phyloP scores from a whole-genome alignment of 2,113 vertebrate species.

The Sitta europaea region DNA sequence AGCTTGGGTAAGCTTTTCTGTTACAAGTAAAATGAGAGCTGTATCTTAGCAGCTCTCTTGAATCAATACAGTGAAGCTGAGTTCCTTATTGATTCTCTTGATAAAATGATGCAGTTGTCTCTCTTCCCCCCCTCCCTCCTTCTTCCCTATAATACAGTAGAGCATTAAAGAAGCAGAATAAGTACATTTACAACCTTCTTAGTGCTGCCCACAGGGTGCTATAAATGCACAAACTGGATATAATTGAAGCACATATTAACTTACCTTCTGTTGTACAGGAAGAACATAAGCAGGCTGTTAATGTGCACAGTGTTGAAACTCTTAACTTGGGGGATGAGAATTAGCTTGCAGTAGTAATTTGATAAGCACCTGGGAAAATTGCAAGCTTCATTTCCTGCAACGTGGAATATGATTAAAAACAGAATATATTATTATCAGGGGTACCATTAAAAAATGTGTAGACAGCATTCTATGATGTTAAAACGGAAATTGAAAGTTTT shows the following conservation, averaged over 20 bases:
- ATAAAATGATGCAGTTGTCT: constrained; percentile 40
- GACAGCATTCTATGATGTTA: constrained; percentile 89
- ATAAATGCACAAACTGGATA: constrained; percentile 89
- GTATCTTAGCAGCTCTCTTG: not conserved
- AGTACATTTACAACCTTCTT: constrained; percentile 74
- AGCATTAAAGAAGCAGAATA: constrained; percentile 71
- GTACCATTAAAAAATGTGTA: constrained; percentile 97
- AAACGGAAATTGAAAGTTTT: constrained; percentile 94
- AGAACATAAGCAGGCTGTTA: constrained; percentile 83
- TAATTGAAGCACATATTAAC: constrained; percentile 91
- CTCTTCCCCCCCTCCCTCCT: not conserved
- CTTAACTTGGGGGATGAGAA: constrained; percentile 86
- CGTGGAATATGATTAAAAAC: constrained; percentile 96
- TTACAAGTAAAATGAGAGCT: not conserved
- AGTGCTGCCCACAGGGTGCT: constrained; percentile 76
- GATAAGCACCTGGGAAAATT: constrained; percentile 91
- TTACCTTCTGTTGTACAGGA: constrained; percentile 89
- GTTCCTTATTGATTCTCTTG: constrained; percentile 51
- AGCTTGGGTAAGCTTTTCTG: not conserved
- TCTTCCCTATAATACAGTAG: constrained; percentile 50
- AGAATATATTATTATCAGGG: constrained; percentile 95
- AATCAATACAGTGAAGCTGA: constrained; percentile 42
- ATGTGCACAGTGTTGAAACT: constrained; percentile 85
- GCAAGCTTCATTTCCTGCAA: constrained; percentile 84
- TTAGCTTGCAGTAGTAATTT: constrained; percentile 95